Conservation (phyloP, 1,140 invertebrate genomes). For the Steinernema feltiae region DNA sequence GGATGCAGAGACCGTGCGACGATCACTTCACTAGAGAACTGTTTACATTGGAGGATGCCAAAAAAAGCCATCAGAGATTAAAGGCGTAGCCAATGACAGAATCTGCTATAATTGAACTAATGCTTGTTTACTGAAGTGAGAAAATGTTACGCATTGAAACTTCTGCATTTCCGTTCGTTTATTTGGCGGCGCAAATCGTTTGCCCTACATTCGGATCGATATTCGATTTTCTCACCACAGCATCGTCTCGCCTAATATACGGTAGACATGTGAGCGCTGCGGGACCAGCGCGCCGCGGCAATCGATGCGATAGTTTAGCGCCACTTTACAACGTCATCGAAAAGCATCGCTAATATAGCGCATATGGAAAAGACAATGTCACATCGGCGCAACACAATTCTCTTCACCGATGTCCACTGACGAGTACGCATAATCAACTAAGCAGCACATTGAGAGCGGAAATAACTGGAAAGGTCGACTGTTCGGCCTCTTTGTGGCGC, state of each 20-base stretch:
- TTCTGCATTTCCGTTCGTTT: neutral
- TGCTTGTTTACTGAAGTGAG: too few species aligned
- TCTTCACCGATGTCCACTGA: neutral
- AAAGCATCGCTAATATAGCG: too few species aligned
- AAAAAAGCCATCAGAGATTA: neutral
- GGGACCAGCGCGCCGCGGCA: too few species aligned
- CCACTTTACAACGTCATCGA: too few species aligned
- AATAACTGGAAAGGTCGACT: neutral
- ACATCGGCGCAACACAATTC: neutral
- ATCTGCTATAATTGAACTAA: too few species aligned
- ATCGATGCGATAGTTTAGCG: too few species aligned
- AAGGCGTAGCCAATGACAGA: too few species aligned
- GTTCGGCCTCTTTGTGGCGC: neutral
- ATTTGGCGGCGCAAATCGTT: neutral
- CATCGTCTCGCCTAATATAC: neutral
- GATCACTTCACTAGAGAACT: neutral
- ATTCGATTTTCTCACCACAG: neutral
- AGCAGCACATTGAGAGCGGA: neutral
- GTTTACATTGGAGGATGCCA: neutral
- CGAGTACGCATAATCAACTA: neutral
- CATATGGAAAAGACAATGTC: too few species aligned
- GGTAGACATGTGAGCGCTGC: neutral
- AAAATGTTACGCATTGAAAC: too few species aligned
- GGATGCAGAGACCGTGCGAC: neutral
- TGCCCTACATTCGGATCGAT: neutral